phyloP scores from a whole-genome alignment of 2,797 vertebrate species.

The Toxotes lorentzi region DNA sequence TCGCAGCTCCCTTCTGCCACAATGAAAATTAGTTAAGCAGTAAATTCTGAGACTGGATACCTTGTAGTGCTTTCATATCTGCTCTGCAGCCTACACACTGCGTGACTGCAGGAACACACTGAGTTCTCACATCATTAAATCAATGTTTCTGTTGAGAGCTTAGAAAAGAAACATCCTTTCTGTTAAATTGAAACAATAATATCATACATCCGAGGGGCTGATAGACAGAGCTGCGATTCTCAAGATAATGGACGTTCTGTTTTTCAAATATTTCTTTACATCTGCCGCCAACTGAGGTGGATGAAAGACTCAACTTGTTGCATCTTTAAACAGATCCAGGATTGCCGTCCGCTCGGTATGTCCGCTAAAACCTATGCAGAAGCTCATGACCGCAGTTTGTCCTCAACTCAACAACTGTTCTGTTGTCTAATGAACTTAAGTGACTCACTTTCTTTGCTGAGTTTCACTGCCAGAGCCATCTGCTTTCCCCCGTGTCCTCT shows the following conservation, averaged over 20 bases:
- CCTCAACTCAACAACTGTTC: conserved; percentile 18
- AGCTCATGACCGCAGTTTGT: conserved; percentile 23
- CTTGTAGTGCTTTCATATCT: conserved; percentile 5
- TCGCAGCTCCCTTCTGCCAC: neutral
- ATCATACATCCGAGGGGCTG: neutral
- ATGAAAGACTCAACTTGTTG: neutral
- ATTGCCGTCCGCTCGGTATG: neutral
- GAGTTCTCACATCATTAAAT: conserved; percentile 25
- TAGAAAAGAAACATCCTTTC: neutral
- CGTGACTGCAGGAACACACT: neutral
- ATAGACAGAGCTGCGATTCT: neutral
- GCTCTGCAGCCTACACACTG: conserved; percentile 18
- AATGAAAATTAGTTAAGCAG: neutral
- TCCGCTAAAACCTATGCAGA: neutral
- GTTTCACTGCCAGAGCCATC: conserved; percentile 82
- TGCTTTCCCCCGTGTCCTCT: conserved; percentile 82
- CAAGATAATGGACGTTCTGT: neutral
- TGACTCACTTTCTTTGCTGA: conserved; percentile 79
- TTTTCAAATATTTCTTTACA: conserved; percentile 3
- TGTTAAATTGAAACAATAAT: neutral
- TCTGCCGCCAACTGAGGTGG: neutral
- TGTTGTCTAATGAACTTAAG: conserved; percentile 40
- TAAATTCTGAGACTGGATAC: conserved; percentile 1
- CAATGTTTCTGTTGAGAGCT: conserved; percentile 8
- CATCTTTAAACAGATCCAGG: neutral